Evolutionary conservation across 2,797 vertebrate genomes (phyloP), one percentile per base, ranked within the genome.

Genomic region (Denticeps clupeoides): DNA sequence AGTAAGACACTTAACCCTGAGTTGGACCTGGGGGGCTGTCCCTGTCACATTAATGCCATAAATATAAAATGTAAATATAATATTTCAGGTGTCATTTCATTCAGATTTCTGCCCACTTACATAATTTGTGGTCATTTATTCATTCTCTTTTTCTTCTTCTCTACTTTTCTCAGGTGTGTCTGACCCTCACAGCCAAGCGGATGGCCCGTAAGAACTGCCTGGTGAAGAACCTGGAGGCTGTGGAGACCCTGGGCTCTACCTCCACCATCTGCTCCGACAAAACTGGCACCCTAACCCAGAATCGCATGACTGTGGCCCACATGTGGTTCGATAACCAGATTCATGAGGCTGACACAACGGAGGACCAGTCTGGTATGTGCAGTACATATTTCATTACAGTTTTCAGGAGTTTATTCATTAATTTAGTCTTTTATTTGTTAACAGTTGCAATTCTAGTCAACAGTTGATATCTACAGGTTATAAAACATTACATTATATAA

Each of bases 291-390:
- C 80, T 93, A 61, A 93, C 90, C 42, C 90, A 93, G 81, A 93
- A 93, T 83, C 83, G 90, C 46, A 93, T 93, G 90, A 93, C 90
- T 0, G 90, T 93, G 2, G 90, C 90, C 43, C 90, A 93, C 74
- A 93, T 93, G 90, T 93, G 90, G 90, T 92, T 93, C 1, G 90
- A 93, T 81, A 93, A 93, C 78, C 90, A 94, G 83, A 93, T 94
- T 73, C 90, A 93, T 0, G 90, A 94, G 76, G 90, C 90, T 0
- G 90, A 94, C 68, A 94, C 90, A 77, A 94, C 90, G 0, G 90
- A 93, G 64, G 89, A 93, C 62, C 91, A 92, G 71, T 91, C 88
- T 46, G 88, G 89, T 91, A 16, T 76, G 79, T 59, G 48, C 27
- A 13, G 32, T 16, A 10, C 24, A 31, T 10, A n/a, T n/a, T n/a